These are phyloP conservation scores for Lacerta viridis DNA, from an alignment of 2,797 vertebrate genomes.

Conservation along the genomic window DNA sequence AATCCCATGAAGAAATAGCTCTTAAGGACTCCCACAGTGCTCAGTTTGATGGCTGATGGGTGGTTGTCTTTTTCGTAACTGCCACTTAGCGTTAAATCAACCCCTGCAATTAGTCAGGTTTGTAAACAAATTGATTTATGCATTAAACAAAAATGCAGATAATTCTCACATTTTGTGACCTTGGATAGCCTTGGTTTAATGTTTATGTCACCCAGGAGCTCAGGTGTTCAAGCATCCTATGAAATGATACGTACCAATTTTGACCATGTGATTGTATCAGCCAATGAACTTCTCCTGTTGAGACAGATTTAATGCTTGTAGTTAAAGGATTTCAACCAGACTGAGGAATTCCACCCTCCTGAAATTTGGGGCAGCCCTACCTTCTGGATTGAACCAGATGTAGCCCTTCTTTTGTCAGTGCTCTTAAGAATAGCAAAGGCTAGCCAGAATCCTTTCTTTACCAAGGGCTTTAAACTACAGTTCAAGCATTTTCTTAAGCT, in stretches of 20 bases:
- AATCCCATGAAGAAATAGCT: not conserved
- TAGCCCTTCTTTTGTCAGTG: no score
- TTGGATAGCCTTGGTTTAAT: not conserved
- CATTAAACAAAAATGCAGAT: not conserved
- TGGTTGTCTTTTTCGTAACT: not conserved
- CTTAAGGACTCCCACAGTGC: not conserved
- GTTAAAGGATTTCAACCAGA: not conserved
- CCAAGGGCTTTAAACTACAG: not conserved
- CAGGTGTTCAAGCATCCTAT: not conserved
- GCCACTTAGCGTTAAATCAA: not conserved
- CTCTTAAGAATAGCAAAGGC: not conserved
- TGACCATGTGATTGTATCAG: no score
- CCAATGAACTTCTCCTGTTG: not conserved
- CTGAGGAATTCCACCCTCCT: not conserved
- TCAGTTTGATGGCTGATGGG: not conserved
- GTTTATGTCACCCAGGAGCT: not conserved
- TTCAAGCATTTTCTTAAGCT: not conserved
- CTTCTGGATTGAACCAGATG: no score
- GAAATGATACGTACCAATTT: not conserved
- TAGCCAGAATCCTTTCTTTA: not conserved
- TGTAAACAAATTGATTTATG: not conserved
- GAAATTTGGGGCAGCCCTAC: no score
- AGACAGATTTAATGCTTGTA: not conserved
- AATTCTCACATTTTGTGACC: not conserved
- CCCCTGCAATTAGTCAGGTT: not conserved